Evolutionary conservation across 1,140 invertebrate genomes (phyloP).

Genomic region (Leptinotarsa defecta): DNA sequence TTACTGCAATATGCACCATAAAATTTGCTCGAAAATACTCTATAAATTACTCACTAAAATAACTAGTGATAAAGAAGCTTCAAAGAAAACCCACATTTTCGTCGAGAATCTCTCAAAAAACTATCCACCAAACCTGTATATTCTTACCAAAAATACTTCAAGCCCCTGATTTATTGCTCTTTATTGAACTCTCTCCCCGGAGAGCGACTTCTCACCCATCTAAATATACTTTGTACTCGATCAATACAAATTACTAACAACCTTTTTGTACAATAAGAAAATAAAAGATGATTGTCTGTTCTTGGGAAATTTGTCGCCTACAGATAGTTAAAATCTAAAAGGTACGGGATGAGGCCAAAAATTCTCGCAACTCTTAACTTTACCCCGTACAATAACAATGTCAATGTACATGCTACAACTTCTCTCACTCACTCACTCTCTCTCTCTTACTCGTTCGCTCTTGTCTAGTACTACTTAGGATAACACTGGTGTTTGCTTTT

Average conservation of each 20-base stretch:
- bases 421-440: neutral
- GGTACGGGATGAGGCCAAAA: neutral
- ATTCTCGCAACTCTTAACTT: neutral
- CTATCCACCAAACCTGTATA: neutral
- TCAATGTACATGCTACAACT: conserved; percentile 14
- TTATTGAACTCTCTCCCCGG: neutral
- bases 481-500: conserved; percentile 39
- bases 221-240: conserved; percentile 12
- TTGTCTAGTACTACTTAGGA: conserved; percentile 15
- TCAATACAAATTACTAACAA: conserved; percentile 18
- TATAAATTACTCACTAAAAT: conserved; percentile 1
- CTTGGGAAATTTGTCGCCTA: conserved; percentile 7
- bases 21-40: conserved; percentile 3
- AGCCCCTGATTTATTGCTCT: conserved; percentile 11
- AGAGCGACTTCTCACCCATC: neutral
- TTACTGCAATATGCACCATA: neutral
- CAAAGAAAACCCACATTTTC: neutral
- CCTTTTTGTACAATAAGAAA: conserved; percentile 20
- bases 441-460: neutral
- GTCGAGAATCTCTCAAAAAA: neutral
- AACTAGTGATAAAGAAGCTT: neutral
- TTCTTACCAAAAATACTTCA: conserved; percentile 2
- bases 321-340: conserved; percentile 11
- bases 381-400: neutral
- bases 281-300: conserved; percentile 24